phyloP scores from a whole-genome alignment of 2,888 invertebrate genomes.

The Lepidochitona cinerea region DNA sequence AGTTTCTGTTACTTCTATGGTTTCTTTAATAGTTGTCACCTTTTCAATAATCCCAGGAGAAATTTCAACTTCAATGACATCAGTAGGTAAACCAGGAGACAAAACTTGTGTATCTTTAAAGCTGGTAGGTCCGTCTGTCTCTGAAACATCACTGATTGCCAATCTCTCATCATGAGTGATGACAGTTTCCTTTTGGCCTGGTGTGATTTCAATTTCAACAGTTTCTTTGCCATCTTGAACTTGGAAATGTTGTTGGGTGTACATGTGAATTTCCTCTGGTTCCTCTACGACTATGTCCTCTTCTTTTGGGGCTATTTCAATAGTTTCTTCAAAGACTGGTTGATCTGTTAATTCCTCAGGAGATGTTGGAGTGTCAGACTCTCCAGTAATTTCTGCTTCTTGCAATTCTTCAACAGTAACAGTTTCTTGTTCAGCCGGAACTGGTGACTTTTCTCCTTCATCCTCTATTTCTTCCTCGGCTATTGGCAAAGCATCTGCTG shows the following conservation, averaged over 20 bases:
- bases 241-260: neutral
- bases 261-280: neutral
- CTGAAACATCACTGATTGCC: neutral
- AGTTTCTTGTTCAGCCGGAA: neutral
- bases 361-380: neutral
- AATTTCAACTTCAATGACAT: constrained; percentile 16
- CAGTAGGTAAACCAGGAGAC: neutral
- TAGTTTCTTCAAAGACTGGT: neutral
- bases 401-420: neutral
- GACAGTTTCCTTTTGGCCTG: neutral
- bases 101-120: neutral
- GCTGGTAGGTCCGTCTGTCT: neutral
- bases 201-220: neutral
- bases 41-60: constrained; percentile 20
- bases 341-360: neutral
- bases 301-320: neutral
- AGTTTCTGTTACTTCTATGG: neutral
- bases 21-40: constrained; percentile 18
- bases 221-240: neutral
- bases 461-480: neutral
- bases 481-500: neutral
- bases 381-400: neutral
- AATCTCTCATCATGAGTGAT: neutral
- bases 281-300: neutral
- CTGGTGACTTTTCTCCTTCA: neutral